Percentiles rank a stretch among this genome's conserved stretches.
phyloP scores from a whole-genome alignment of 2,888 invertebrate species.

The Gari tellinella region DNA sequence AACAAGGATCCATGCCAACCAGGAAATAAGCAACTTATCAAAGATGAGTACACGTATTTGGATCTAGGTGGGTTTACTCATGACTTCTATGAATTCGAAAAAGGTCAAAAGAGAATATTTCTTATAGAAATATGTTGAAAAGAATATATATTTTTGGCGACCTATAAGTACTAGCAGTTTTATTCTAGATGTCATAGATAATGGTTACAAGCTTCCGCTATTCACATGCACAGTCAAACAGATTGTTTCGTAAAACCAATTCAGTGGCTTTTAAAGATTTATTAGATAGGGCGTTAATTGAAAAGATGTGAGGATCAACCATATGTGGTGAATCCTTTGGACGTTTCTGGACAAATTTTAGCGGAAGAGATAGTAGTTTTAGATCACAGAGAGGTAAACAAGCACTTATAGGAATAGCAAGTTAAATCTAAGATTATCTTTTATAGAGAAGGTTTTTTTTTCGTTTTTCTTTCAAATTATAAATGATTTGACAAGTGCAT shows the following conservation, averaged over 20 bases:
- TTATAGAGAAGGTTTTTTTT: slow-evolving; percentile 21
- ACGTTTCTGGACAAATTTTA: slow-evolving; percentile 17
- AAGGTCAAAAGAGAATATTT: slow-evolving; percentile 33
- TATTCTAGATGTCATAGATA: too few relatives aligned
- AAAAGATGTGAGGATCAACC: slow-evolving; percentile 14
- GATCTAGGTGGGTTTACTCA: slow-evolving; percentile 25
- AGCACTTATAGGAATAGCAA: slow-evolving; percentile 23
- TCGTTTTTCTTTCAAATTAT: slow-evolving; percentile 21
- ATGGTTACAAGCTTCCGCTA: slow-evolving; percentile 29
- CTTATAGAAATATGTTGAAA: slow-evolving; percentile 34
- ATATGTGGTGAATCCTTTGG: slow-evolving; percentile 18
- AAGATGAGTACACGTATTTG: slow-evolving; percentile 47
- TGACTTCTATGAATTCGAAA: slow-evolving; percentile 45
- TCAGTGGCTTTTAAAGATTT: too few relatives aligned
- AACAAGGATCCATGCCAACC: slow-evolving; percentile 1
- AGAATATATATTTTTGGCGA: slow-evolving; percentile 6
- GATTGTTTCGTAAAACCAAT: slow-evolving; percentile 22
- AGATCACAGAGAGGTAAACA: slow-evolving; percentile 12
- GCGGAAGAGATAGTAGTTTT: slow-evolving; percentile 20
- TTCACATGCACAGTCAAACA: slow-evolving; percentile 6
- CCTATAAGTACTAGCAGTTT: slow-evolving; percentile 26
- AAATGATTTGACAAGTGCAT: slow-evolving; percentile 34
- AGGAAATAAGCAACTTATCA: too few relatives aligned
- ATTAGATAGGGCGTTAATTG: slow-evolving; percentile 21
- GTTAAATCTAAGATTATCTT: slow-evolving; percentile 28